Conservation (phyloP, 2,888 invertebrate genomes). For the Andrena flavipes region DNA sequence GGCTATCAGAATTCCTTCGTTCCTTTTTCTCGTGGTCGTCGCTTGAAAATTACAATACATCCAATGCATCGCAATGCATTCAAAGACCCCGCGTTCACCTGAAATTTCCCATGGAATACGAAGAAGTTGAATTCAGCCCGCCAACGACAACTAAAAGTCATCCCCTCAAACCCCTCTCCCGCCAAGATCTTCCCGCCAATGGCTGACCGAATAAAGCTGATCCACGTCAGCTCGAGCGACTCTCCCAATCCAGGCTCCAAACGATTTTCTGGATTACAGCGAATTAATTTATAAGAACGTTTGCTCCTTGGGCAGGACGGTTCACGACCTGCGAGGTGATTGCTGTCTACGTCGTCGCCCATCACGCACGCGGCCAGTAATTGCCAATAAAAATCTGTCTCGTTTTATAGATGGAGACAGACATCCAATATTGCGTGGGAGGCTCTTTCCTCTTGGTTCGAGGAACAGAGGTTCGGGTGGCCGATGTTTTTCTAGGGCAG, state of each 20-base stretch:
- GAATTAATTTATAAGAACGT: constrained; percentile 37
- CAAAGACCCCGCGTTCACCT: not conserved
- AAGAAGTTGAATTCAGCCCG: not conserved
- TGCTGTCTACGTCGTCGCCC: constrained; percentile 7
- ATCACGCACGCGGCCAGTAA: constrained; percentile 26
- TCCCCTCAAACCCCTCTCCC: too few species aligned
- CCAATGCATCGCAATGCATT: not conserved
- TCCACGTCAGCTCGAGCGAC: not conserved
- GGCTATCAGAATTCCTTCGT: not conserved
- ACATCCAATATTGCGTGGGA: constrained; percentile 34
- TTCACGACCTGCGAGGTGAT: constrained; percentile 17
- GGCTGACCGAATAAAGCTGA: not conserved
- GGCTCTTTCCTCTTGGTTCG: not conserved
- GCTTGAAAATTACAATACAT: not conserved
- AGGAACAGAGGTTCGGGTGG: constrained; percentile 33
- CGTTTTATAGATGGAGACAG: constrained; percentile 39
- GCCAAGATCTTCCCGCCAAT: too few species aligned
- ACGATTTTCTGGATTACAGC: constrained; percentile 1
- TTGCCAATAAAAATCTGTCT: constrained; percentile 59
- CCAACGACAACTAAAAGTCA: not conserved
- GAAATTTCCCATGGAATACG: not conserved
- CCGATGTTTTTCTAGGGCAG: constrained; percentile 63
- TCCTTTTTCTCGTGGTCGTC: not conserved
- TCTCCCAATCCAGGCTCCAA: not conserved
- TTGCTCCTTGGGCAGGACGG: constrained; percentile 19